Evolutionary conservation across 2,797 vertebrate species (phyloP).

Genomic region (Crocodylus rhombifer): DNA sequence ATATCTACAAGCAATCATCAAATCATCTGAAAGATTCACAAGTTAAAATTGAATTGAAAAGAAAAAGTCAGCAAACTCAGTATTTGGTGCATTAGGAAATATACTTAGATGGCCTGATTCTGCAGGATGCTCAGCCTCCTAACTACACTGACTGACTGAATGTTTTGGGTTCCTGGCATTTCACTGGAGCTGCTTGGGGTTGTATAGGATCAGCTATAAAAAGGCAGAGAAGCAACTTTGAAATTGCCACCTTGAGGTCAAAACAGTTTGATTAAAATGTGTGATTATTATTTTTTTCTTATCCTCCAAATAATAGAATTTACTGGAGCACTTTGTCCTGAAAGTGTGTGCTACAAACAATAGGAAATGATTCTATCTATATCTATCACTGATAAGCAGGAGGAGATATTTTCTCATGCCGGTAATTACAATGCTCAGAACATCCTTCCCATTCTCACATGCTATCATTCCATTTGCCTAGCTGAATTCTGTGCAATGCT

Average conservation of each 20-base stretch:
- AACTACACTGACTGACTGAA: not conserved
- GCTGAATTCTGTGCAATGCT: slow-evolving; percentile 53
- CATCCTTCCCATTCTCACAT: not conserved
- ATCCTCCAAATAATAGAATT: slow-evolving; percentile 31
- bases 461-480: slow-evolving; percentile 61
- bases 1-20: not conserved
- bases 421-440: slow-evolving; percentile 46
- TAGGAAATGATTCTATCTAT: slow-evolving; percentile 32
- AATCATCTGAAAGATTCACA: not conserved
- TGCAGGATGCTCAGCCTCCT: not conserved
- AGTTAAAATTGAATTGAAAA: not conserved
- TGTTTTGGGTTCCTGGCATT: not conserved
- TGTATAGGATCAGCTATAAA: not conserved
- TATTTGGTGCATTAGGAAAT: not conserved
- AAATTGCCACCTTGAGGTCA: slow-evolving; percentile 54
- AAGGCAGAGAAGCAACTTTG: not conserved
- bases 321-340: not conserved
- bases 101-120: fast-evolving
- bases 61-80: not conserved
- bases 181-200: not conserved
- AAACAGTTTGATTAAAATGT: slow-evolving; percentile 57
- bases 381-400: slow-evolving; percentile 48
- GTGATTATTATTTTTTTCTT: slow-evolving; percentile 43
- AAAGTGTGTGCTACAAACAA: slow-evolving; percentile 31
- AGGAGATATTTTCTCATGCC: slow-evolving; percentile 39